These are phyloP conservation scores for Karalla daura DNA, from an alignment of 2,797 vertebrate genomes.

Conservation along the genomic window DNA sequence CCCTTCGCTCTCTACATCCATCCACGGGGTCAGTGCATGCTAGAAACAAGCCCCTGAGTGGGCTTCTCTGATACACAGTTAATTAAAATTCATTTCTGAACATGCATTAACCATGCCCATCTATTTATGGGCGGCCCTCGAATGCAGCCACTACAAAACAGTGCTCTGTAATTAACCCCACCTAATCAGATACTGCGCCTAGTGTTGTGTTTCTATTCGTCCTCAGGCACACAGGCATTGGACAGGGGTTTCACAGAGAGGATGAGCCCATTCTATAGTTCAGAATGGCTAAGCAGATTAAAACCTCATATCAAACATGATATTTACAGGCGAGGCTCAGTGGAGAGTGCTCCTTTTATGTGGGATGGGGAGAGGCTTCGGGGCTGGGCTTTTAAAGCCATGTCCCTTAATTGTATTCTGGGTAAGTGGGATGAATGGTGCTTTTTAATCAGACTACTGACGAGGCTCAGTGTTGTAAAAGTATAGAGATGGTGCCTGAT, in stretches of 20 bases:
- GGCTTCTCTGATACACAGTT: slow-evolving; percentile 78
- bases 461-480: slow-evolving; percentile 72
- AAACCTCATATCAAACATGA: slow-evolving; percentile 87
- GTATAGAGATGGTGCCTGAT: slow-evolving; percentile 72
- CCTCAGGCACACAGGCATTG: slow-evolving; percentile 84
- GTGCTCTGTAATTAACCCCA: slow-evolving; percentile 88
- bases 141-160: slow-evolving; percentile 87
- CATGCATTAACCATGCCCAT: slow-evolving; percentile 84
- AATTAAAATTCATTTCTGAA: slow-evolving; percentile 88
- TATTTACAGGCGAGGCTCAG: slow-evolving; percentile 84
- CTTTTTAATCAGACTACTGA: slow-evolving; percentile 83
- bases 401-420: slow-evolving; percentile 85
- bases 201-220: slow-evolving; percentile 83
- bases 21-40: slow-evolving; percentile 72
- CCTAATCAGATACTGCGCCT: slow-evolving; percentile 87
- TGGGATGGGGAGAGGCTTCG: slow-evolving; percentile 73
- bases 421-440: slow-evolving; percentile 84
- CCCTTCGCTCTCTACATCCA: slow-evolving; percentile 64
- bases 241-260: slow-evolving; percentile 81
- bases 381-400: slow-evolving; percentile 82
- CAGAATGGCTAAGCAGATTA: slow-evolving; percentile 88
- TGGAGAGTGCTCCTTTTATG: slow-evolving; percentile 85
- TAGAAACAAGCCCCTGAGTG: slow-evolving; percentile 77
- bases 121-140: slow-evolving; percentile 86
- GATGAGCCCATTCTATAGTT: slow-evolving; percentile 86